phyloP scores from a whole-genome alignment of 2,797 vertebrate genomes.

The Carcharodon carcharias region DNA sequence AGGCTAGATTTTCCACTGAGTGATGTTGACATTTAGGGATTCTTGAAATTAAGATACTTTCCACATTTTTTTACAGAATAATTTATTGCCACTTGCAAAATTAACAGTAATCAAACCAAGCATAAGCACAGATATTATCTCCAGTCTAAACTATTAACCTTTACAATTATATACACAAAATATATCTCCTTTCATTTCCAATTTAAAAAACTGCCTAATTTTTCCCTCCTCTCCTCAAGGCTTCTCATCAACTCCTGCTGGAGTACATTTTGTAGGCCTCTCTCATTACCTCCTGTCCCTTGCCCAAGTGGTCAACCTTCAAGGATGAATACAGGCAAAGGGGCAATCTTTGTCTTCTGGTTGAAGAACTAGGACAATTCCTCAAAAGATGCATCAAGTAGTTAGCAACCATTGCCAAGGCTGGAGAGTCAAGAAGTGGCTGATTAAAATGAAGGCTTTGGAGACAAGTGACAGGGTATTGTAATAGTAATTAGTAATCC shows the following conservation, averaged over 20 bases:
- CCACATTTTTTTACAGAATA: not conserved
- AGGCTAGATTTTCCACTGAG: conserved; percentile 3
- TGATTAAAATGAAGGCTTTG: not conserved
- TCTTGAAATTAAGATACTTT: conserved; percentile 2
- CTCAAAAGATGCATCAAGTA: not conserved
- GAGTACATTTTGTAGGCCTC: not conserved
- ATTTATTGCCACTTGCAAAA: conserved; percentile 11
- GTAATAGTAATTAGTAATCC: too few relatives aligned
- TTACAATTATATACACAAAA: not conserved
- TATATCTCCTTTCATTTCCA: not conserved
- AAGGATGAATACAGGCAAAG: not conserved
- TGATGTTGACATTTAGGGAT: not conserved
- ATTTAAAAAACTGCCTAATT: not conserved
- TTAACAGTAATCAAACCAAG: not conserved
- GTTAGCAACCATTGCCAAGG: not conserved
- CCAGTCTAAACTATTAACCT: conserved; percentile 5
- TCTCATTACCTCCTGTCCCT: not conserved
- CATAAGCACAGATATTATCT: not conserved
- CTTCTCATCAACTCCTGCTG: not conserved
- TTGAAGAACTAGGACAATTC: not conserved
- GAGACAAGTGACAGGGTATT: not conserved
- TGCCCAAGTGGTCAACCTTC: not conserved
- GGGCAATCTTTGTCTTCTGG: not conserved
- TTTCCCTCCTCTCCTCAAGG: not conserved
- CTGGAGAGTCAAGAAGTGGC: not conserved